Percentiles rank a stretch among this genome's conserved stretches.
Conservation (phyloP, 2,797 vertebrate species). For the Gambelia wislizenii region DNA sequence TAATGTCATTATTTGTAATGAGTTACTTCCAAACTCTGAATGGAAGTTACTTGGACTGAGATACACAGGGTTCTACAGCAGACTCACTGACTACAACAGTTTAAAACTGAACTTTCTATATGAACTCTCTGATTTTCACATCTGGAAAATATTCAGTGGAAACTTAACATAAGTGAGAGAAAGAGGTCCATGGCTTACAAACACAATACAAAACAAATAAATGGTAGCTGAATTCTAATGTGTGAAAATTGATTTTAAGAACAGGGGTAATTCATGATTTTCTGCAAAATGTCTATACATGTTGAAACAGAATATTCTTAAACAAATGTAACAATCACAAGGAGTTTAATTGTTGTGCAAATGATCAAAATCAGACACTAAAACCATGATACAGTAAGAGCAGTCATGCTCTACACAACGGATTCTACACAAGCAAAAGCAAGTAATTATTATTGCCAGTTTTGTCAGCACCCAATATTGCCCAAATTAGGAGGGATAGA, state of each 20-base stretch:
- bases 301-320: conserved; percentile 4
- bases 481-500: neutral
- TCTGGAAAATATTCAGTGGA: too few species aligned
- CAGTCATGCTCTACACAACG: neutral
- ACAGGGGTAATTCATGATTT: conserved; percentile 28
- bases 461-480: neutral
- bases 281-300: conserved; percentile 32
- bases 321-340: conserved; percentile 26
- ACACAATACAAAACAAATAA: neutral
- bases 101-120: too few species aligned
- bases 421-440: neutral
- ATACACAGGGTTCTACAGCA: too few species aligned
- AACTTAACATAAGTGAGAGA: neutral
- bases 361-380: neutral
- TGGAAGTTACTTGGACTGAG: too few species aligned
- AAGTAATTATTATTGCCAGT: neutral
- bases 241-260: neutral
- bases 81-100: too few species aligned
- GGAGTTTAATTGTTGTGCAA: neutral
- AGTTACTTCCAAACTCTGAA: too few species aligned
- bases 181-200: neutral
- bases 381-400: neutral
- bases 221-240: neutral
- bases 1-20: too few species aligned
- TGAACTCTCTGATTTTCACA: too few species aligned